Conservation (phyloP, 2,113 vertebrate genomes). For the Mesitornis unicolor region DNA sequence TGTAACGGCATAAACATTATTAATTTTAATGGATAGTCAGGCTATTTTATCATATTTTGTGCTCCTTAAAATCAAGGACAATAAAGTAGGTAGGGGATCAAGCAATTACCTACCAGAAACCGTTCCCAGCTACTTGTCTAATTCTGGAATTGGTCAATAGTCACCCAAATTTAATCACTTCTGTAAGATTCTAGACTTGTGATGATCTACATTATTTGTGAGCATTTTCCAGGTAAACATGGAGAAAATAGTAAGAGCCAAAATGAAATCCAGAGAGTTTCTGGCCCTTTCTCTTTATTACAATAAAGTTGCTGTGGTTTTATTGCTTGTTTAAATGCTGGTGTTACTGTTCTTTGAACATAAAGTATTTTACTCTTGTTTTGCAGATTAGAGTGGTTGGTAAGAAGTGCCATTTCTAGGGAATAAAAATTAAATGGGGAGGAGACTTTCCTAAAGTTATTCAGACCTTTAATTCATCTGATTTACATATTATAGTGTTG, state of each 20-base stretch:
- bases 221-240: background rate
- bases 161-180: background rate
- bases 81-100: background rate
- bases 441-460: background rate
- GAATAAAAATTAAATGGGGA: rapidly evolving
- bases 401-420: background rate
- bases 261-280: background rate
- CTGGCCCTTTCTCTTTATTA: background rate
- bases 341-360: background rate
- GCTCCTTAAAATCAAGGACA: background rate
- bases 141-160: background rate
- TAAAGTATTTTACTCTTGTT: background rate
- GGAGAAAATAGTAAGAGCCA: background rate
- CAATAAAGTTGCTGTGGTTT: rapidly evolving
- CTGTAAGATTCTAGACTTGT: background rate
- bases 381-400: background rate
- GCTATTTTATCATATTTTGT: background rate
- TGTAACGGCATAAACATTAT: background rate
- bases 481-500: background rate
- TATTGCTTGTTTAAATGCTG: background rate
- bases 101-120: background rate
- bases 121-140: background rate
- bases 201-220: background rate
- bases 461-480: background rate
- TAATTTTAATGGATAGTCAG: background rate